Evolutionary conservation across 35 echinoderm and acorn worm genomes (phyloP), one percentile per base, ranked within the genome.

Genomic region (Patiria miniata): DNA sequence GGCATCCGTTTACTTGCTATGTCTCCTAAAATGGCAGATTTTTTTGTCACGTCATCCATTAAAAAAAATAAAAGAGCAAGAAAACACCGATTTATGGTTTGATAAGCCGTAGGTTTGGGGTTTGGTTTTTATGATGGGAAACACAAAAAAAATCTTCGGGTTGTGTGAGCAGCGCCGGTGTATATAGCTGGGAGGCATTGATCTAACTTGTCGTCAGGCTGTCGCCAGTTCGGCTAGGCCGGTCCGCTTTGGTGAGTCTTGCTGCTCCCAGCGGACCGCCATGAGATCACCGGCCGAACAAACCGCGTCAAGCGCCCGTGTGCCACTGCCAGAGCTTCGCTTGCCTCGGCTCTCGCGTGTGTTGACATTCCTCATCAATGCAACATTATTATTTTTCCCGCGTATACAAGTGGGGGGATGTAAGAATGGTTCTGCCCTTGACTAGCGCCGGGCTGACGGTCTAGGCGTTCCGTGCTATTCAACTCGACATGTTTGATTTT

Each of bases 381-480:
- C 65, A 73, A 73, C 65, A 73, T 73, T 73, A n/a, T n/a, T n/a
- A n/a, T n/a, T 73, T 73, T 18, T 26, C 19, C 28, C 58, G 23
- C n/a, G n/a, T n/a, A n/a, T n/a, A n/a, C n/a, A n/a, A n/a, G n/a
- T n/a, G 65, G 26, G 26, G 23, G 14, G 29, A 73, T 73, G 28
- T 21, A 73, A 73, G 23, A 73, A 73, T 26, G 23, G 34, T 23
- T 32, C 65, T 73, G 65, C 65, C 65, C 65, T 73, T 73, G 65
- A 73, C 65, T 26, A 73, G 65, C 65, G 65, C 65, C 65, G 23
- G 18, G 2, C 29, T 73, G 65, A 73, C 65, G 65, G 65, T 73
- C 26, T 36, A 73, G 65, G 65, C 65, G 65, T 73, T 73, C 65
- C 65, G 65, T 32, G 65, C 23, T 30, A 73, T 73, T 73, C 65